Evolutionary conservation across 1,140 invertebrate genomes (phyloP).

Genomic region (Agraylea sexmaculata): DNA sequence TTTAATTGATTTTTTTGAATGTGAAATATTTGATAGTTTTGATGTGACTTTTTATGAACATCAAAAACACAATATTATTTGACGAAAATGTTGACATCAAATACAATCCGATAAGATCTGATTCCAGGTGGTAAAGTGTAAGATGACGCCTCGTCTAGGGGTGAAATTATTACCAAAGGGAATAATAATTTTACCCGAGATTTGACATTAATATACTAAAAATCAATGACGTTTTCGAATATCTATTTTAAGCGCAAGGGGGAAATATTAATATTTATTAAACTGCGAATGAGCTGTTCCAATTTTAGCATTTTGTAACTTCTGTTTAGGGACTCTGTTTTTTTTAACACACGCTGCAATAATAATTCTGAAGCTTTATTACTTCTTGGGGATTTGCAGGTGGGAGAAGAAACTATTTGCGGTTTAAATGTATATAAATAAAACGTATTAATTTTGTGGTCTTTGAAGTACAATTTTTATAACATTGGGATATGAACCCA

Average conservation of each 20-base stretch:
- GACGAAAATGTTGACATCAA: too few relatives aligned
- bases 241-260: not conserved
- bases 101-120: too few relatives aligned
- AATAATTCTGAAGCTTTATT: conserved; percentile 11
- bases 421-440: too few relatives aligned
- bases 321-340: conserved; percentile 4
- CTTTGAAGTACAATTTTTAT: too few relatives aligned
- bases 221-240: not conserved
- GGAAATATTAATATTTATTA: conserved; percentile 1
- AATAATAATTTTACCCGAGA: not conserved
- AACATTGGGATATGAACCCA: too few relatives aligned
- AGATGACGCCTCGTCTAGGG: conserved; percentile 2
- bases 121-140: too few relatives aligned
- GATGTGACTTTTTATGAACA: too few relatives aligned
- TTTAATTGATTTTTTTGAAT: too few relatives aligned
- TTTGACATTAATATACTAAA: not conserved
- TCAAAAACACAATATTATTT: too few relatives aligned
- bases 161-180: not conserved
- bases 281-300: not conserved
- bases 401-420: too few relatives aligned
- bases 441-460: too few relatives aligned
- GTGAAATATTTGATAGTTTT: too few relatives aligned
- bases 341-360: conserved; percentile 16
- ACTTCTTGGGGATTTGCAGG: conserved; percentile 14
- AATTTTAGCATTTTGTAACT: not conserved